Conservation (phyloP, 1,140 invertebrate species). For the Hyles euphorbiae region DNA sequence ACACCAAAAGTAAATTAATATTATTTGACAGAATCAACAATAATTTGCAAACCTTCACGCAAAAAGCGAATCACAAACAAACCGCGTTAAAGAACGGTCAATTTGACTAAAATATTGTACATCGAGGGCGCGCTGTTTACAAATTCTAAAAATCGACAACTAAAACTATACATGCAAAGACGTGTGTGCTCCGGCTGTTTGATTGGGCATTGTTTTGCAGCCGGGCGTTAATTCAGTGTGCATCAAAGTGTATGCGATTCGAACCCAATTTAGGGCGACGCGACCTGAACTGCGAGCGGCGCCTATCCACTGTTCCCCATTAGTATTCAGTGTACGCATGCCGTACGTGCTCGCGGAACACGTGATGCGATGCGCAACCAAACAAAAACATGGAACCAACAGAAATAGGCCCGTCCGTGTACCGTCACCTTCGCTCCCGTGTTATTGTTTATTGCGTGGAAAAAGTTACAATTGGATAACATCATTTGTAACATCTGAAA, state of each 20-base stretch:
- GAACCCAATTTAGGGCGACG: conserved; percentile 65
- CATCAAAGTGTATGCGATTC: conserved; percentile 38
- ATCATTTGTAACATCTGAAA: too few species aligned
- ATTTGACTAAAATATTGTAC: too few species aligned
- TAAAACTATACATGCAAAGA: too few species aligned
- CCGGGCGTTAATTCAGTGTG: conserved; percentile 42
- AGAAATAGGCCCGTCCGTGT: conserved; percentile 39
- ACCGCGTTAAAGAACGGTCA: conserved; percentile 8
- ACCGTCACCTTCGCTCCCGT: conserved; percentile 26
- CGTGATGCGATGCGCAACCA: conserved; percentile 54
- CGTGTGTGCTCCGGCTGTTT: conserved; percentile 27
- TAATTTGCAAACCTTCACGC: too few species aligned
- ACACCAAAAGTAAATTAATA: not conserved
- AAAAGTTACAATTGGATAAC: not conserved
- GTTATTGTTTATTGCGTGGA: conserved; percentile 27
- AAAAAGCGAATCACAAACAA: not conserved
- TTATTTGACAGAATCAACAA: too few species aligned
- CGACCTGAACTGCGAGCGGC: conserved; percentile 35
- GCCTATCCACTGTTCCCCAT: conserved; percentile 39
- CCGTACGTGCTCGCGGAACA: conserved; percentile 48
- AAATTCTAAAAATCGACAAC: too few species aligned
- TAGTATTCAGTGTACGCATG: conserved; percentile 47
- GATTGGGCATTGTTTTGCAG: conserved; percentile 64
- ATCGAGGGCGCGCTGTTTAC: too few species aligned
- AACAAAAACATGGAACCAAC: conserved; percentile 50